Evolutionary conservation across 2,888 invertebrate species (phyloP), one percentile per base, ranked within the genome.

Genomic region (Diaperis boleti): DNA sequence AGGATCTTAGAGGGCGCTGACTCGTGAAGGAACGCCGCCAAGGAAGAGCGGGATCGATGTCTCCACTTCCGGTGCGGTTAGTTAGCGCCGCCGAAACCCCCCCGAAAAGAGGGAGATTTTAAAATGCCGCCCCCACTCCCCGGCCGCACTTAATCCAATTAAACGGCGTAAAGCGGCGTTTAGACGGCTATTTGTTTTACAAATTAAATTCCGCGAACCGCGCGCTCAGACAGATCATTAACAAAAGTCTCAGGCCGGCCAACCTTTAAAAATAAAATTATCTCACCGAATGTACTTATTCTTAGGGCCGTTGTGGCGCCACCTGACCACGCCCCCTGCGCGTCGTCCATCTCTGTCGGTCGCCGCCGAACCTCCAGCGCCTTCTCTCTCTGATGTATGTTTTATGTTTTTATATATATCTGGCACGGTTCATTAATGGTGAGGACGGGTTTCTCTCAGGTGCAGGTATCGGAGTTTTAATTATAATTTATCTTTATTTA

Each of bases 401-500:
- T 59, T 49, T 49, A 49, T 39, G 47, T 47, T 59, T 59, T 56
- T 55, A 44, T 57, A 39, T 54, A 54, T 59, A 29, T 47, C 47
- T 37, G 14, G 37, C 59, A 59, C 49, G 49, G 62, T 70, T 67
- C 63, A 69, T 65, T 65, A 63, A 68, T 67, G 49, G 49, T 66
- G 64, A 65, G 59, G 60, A 59, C 59, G 59, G 62, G 42, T 54
- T 59, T 60, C 55, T 29, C 47, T 62, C 59, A 55, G 59, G 59
- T 63, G 59, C 59, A 52, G 45, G 47, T 55, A 45, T 47, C 55
- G 39, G 47, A 44, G 49, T 39, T 74, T 74, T 74, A 73, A 75
- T 76, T 76, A 74, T 74, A 72, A 72, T 74, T 74, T 74, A 73
- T 76, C 72, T 74, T 70, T 72, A 72, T 72, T 70, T 68, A 69